phyloP scores from a whole-genome alignment of 37 sponge, comb jelly and placozoan species.

The Corticium candelabrum region DNA sequence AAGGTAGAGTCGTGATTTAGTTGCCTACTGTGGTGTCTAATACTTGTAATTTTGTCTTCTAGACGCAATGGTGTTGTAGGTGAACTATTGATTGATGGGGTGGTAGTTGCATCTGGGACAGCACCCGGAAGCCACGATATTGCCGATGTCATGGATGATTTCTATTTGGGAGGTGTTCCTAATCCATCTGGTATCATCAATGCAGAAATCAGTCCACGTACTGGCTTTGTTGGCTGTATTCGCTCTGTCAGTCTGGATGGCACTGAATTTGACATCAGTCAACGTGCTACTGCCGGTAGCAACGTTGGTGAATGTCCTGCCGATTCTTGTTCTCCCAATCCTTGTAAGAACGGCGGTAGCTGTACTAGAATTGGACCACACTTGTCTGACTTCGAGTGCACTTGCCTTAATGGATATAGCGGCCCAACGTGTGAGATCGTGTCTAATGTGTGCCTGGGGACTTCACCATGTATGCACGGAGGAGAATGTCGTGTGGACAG shows the following conservation, averaged over 20 bases:
- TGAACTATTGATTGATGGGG: neutral
- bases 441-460: neutral
- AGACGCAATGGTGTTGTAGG: neutral
- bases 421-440: neutral
- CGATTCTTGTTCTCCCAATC: neutral
- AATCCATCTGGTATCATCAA: neutral
- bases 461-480: neutral
- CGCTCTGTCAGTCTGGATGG: neutral
- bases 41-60: neutral
- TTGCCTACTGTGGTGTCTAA: too few relatives aligned
- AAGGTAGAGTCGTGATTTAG: neutral
- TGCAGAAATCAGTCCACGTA: neutral
- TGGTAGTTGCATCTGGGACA: neutral
- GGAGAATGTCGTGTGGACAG: neutral
- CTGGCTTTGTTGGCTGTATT: neutral
- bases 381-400: neutral
- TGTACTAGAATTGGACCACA: neutral
- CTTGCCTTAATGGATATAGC: neutral
- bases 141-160: neutral
- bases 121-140: neutral
- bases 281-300: neutral
- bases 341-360: neutral
- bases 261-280: neutral
- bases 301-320: neutral
- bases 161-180: neutral